A percentile compares a stretch with the other conserved stretches of the same genome.
phyloP scores from a whole-genome alignment of 2,797 vertebrate species.

The Chaetophractus vellerosus region DNA sequence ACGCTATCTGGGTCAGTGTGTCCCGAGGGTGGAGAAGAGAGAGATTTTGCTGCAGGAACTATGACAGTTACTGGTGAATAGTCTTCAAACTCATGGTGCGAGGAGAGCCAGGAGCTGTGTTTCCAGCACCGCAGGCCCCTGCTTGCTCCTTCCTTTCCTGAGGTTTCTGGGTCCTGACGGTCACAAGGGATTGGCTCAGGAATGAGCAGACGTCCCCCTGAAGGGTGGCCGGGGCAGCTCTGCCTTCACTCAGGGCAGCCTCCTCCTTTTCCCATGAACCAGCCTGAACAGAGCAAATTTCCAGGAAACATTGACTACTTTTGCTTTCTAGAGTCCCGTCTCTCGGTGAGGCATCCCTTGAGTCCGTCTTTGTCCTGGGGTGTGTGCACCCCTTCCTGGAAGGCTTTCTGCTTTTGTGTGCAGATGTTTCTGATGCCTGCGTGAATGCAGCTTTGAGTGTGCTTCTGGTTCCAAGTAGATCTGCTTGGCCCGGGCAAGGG shows the following conservation, averaged over 20 bases:
- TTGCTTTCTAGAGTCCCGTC: neutral
- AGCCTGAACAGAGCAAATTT: neutral
- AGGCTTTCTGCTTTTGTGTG: neutral
- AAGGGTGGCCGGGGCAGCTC: neutral
- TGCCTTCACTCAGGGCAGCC: neutral
- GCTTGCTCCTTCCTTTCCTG: neutral
- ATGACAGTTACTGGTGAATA: neutral
- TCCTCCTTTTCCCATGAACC: neutral
- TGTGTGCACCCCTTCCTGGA: accelerated
- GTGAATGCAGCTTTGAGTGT: slow-evolving; percentile 73
- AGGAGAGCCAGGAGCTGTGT: neutral
- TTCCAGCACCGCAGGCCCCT: neutral
- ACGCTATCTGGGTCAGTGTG: neutral
- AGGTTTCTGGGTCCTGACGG: neutral
- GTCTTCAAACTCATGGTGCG: neutral
- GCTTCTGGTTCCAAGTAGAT: neutral
- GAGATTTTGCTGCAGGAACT: neutral
- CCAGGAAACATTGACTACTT: neutral
- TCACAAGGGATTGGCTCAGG: neutral
- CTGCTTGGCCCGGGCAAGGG: slow-evolving; percentile 52
- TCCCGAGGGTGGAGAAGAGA: slow-evolving; percentile 2
- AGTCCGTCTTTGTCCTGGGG: neutral
- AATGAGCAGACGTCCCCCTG: neutral
- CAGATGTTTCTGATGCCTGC: neutral
- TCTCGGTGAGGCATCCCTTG: neutral